Base-by-base conservation (phyloP, 2,113 vertebrate species). In the Rhineura floridana region DNA sequence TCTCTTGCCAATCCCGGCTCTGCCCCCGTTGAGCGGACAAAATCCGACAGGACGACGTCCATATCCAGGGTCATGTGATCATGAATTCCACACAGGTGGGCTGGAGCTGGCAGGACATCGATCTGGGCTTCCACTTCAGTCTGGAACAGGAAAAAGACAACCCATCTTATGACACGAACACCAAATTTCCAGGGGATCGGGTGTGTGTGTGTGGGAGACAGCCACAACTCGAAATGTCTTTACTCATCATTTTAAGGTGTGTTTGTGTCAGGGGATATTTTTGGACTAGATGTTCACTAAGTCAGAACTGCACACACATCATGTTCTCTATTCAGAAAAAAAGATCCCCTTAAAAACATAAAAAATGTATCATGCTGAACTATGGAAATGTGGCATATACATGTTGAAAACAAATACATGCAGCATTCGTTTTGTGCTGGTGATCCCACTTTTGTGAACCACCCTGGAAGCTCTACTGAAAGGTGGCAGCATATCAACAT, bases 1-100 rank as follows among this genome's bases (percentile, higher is more conserved):
- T 99, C 98, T 95, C 98, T 97, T 91, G 98, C 98, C 97, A 99
- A 96, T 81, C 99, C 99, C 0, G 99, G 98, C 96, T 99, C 98
- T 85, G 98, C 98, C 96, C 98, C 98, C n/a, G 99, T 99, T 50
- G 98, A 98, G 97, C 98, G 98, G 92, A 99, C 98, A 97, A 99
- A 99, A 96, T 99, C 98, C 62, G 98, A 99, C 92, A 99, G 97
- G 96, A 99, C 98, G 94, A 98, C 96, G 96, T 99, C 99, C 99
- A 99, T 99, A 96, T 98, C 98, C 97, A 93, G 96, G 96, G 98
- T 97, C 97, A 97, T 97, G 98, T 96, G 97, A 97, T 98, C 98
- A 97, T 98, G 96, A 97, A 97, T 95, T 94, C 92, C 85, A 86
- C 81, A 86, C 85, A n/a, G 46, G 90, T 4, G 86, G 88, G 70